A percentile compares a stretch with the other conserved stretches of the same genome.
phyloP scores from a whole-genome alignment of 92 coral and sea anemone genomes.

The Heteractis magnifica region DNA sequence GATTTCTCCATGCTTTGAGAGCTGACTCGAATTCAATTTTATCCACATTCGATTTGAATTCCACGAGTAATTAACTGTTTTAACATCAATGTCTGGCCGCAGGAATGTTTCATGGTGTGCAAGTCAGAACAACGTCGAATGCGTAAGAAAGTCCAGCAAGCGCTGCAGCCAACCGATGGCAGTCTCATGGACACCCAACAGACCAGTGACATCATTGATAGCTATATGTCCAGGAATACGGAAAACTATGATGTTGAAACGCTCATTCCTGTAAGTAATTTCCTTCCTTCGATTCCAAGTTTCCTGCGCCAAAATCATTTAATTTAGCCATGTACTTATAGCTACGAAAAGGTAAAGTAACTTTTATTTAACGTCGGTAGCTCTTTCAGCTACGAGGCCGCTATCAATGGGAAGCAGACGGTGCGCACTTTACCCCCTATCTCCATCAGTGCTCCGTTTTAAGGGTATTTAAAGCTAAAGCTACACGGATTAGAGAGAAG shows the following conservation, averaged over 20 bases:
- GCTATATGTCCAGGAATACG: conserved; percentile 66
- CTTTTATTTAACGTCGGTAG: too few relatives aligned
- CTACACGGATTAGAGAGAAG: too few relatives aligned
- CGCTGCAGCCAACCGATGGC: conserved; percentile 62
- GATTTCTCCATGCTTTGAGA: neutral
- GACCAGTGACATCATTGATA: conserved; percentile 69
- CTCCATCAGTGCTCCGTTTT: too few relatives aligned
- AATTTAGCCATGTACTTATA: too few relatives aligned
- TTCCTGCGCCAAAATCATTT: too few relatives aligned
- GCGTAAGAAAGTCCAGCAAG: conserved; percentile 74
- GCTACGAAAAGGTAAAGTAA: too few relatives aligned
- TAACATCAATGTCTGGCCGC: conserved; percentile 2
- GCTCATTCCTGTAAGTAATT: conserved; percentile 56
- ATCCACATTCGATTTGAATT: too few relatives aligned
- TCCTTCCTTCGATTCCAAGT: neutral
- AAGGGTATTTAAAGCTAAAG: too few relatives aligned
- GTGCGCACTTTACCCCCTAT: too few relatives aligned
- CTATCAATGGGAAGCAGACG: too few relatives aligned
- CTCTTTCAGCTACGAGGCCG: too few relatives aligned
- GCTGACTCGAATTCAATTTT: neutral
- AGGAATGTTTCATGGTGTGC: conserved; percentile 85
- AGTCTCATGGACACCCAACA: conserved; percentile 32
- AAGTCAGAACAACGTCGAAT: conserved; percentile 74
- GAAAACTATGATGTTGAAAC: conserved; percentile 62
- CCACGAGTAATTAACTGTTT: neutral